A percentile compares a stretch with the other conserved stretches of the same genome.
Evolutionary conservation across 2,888 invertebrate species (phyloP).

Genomic region (Tillus elongatus): DNA sequence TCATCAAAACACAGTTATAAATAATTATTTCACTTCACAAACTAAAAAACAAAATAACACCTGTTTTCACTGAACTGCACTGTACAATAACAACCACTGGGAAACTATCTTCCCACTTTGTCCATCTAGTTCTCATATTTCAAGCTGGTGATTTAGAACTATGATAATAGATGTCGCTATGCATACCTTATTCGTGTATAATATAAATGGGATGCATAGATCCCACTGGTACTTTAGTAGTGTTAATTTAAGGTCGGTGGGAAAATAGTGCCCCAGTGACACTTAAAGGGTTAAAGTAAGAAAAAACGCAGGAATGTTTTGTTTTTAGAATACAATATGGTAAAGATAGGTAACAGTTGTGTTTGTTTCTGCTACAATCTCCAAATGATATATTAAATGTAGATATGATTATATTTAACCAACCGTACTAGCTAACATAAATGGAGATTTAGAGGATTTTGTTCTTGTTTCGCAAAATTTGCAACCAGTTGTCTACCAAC

Average conservation of each 20-base stretch:
- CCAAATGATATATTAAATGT: too few relatives aligned
- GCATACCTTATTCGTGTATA: not conserved
- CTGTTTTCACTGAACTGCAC: slow-evolving; percentile 1
- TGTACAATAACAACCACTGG: not conserved
- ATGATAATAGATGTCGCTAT: slow-evolving; percentile 1
- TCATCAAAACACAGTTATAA: not conserved
- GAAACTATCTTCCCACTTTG: slow-evolving; percentile 2
- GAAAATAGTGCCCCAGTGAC: slow-evolving; percentile 1
- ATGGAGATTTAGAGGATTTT: too few relatives aligned
- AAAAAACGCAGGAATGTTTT: slow-evolving; percentile 1
- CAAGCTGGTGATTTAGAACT: not conserved
- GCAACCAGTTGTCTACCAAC: too few relatives aligned
- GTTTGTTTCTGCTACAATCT: too few relatives aligned
- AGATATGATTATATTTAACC: too few relatives aligned
- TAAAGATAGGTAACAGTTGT: too few relatives aligned
- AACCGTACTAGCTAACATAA: too few relatives aligned
- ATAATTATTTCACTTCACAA: not conserved
- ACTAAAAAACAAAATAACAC: not conserved
- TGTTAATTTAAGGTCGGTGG: not conserved
- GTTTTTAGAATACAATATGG: too few relatives aligned
- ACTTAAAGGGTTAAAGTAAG: slow-evolving; percentile 1
- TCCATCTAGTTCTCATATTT: not conserved
- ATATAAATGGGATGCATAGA: not conserved
- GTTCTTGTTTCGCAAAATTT: too few relatives aligned
- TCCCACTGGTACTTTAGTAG: slow-evolving; percentile 1